Percentiles rank a stretch among this genome's conserved stretches.
phyloP scores from a whole-genome alignment of 2,888 invertebrate genomes.

The Ochropleura plecta region DNA sequence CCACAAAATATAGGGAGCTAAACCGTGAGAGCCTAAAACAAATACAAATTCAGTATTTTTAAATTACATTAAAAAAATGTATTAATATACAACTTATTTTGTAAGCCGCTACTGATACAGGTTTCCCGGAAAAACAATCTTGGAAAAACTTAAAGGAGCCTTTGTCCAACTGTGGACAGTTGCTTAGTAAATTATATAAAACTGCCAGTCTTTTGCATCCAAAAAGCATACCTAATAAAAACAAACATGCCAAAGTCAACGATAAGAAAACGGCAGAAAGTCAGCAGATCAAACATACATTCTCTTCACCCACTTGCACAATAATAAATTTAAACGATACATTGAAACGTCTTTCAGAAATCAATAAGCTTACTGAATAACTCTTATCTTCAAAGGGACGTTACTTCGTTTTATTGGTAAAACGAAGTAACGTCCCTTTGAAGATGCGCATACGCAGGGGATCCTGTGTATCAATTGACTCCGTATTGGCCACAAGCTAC shows the following conservation, averaged over 20 bases:
- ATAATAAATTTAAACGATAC: slow-evolving; percentile 52
- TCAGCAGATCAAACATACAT: not conserved
- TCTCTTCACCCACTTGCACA: slow-evolving; percentile 19
- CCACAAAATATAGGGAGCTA: too few species aligned
- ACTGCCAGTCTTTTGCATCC: not conserved
- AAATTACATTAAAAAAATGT: not conserved
- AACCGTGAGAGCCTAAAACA: not conserved
- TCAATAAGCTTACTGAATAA: slow-evolving; percentile 53
- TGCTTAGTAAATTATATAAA: not conserved
- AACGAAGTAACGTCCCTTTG: slow-evolving; percentile 42
- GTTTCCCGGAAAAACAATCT: not conserved
- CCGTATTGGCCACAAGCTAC: too few species aligned
- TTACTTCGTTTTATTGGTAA: too few species aligned
- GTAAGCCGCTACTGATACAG: not conserved
- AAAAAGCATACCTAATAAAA: not conserved
- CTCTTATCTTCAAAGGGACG: too few species aligned
- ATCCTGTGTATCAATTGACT: slow-evolving; percentile 10
- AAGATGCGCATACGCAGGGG: slow-evolving; percentile 21
- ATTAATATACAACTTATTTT: not conserved
- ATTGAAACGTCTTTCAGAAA: slow-evolving; percentile 58
- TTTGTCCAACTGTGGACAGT: not conserved
- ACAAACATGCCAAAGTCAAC: not conserved
- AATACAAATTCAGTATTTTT: not conserved
- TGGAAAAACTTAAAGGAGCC: not conserved
- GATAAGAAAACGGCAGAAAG: slow-evolving; percentile 13